Percentiles rank a stretch among this genome's conserved stretches.
Evolutionary conservation across 1,140 invertebrate species (phyloP).

Genomic region (Armadillidium nasatum): DNA sequence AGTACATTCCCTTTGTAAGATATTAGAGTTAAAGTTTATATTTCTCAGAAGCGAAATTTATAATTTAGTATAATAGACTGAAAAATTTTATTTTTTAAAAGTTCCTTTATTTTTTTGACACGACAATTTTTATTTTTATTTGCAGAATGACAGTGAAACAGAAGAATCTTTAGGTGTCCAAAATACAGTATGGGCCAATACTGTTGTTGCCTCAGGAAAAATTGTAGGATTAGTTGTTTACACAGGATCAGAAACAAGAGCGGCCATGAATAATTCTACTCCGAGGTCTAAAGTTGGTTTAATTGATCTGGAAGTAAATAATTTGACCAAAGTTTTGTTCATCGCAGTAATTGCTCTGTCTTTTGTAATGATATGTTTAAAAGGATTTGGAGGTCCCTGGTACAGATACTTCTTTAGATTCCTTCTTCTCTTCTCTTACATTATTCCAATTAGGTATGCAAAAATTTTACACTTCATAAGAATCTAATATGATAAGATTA

Average conservation of each 20-base stretch:
- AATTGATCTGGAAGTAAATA: slow-evolving; percentile 92
- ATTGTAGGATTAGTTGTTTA: slow-evolving; percentile 93
- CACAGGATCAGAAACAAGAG: slow-evolving; percentile 91
- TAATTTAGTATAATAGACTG: too few relatives aligned
- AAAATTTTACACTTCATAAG: neutral
- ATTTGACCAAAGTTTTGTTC: slow-evolving; percentile 92
- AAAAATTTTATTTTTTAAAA: too few relatives aligned
- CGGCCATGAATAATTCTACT: slow-evolving; percentile 96
- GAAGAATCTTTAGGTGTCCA: slow-evolving; percentile 70
- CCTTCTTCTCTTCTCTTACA: slow-evolving; percentile 95
- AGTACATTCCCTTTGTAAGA: too few relatives aligned
- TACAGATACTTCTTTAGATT: slow-evolving; percentile 95
- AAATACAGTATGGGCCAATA: slow-evolving; percentile 98
- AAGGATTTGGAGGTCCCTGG: slow-evolving; percentile 94
- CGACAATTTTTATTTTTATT: neutral
- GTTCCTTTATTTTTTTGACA: too few relatives aligned
- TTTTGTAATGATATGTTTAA: slow-evolving; percentile 89
- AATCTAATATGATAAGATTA: too few relatives aligned
- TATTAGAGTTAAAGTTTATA: too few relatives aligned
- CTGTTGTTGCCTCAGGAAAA: slow-evolving; percentile 93
- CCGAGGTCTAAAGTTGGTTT: slow-evolving; percentile 85
- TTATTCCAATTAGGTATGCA: slow-evolving; percentile 88
- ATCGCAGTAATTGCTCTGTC: slow-evolving; percentile 83
- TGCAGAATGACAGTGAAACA: neutral
- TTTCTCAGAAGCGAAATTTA: too few relatives aligned